These are phyloP conservation scores for Molorchus minor DNA, from an alignment of 2,888 invertebrate genomes.

Conservation along the genomic window DNA sequence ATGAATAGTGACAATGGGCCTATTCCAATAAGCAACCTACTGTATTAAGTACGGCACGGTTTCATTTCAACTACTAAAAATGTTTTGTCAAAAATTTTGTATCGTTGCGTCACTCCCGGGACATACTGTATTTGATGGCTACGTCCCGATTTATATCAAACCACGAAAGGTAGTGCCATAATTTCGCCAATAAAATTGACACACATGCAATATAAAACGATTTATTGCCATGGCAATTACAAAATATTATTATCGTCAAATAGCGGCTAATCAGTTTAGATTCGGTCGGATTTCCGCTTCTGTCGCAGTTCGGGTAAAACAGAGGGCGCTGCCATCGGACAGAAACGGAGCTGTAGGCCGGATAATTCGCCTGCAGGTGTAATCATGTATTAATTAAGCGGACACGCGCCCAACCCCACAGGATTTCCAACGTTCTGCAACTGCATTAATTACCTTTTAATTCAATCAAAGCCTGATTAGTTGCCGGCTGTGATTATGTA, in stretches of 20 bases:
- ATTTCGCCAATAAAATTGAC: no score
- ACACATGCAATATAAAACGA: no score
- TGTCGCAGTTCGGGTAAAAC: not conserved
- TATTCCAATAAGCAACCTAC: no score
- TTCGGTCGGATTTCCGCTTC: conserved; percentile 6
- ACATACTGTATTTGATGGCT: no score
- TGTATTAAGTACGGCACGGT: no score
- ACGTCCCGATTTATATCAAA: no score
- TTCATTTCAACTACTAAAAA: no score
- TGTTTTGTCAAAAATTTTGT: no score
- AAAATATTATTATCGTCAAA: not conserved
- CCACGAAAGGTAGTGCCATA: no score
- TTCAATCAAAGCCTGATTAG: conserved; percentile 52
- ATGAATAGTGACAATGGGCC: no score
- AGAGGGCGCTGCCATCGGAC: not conserved
- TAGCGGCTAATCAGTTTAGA: conserved; percentile 1
- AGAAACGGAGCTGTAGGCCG: conserved; percentile 7
- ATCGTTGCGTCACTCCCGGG: no score
- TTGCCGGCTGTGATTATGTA: conserved; percentile 21
- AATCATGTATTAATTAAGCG: conserved; percentile 59
- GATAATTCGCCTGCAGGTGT: conserved; percentile 53
- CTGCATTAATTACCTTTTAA: conserved; percentile 56
- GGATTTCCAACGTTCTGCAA: conserved; percentile 52
- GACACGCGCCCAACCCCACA: conserved; percentile 51
- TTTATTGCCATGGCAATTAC: conserved; percentile 1